A percentile compares a stretch with the other conserved stretches of the same genome.
These are phyloP conservation scores for Lysandra coridon DNA, from an alignment of 2,888 invertebrate genomes.

Conservation along the genomic window DNA sequence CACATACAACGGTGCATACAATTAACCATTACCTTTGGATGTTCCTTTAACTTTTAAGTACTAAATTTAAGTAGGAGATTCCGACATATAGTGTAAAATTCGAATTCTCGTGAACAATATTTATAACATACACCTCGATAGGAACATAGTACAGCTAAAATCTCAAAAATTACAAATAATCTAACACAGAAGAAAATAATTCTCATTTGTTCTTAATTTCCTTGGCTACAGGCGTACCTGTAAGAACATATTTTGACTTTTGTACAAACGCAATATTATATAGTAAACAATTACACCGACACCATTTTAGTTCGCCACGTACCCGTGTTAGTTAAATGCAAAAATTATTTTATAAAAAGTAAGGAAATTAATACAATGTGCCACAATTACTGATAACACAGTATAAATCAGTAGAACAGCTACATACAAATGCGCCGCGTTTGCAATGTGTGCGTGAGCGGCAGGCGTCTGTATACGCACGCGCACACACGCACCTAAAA, in stretches of 20 bases:
- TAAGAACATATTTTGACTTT: constrained; percentile 53
- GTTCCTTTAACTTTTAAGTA: constrained; percentile 66
- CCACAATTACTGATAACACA: constrained; percentile 7
- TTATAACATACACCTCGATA: constrained; percentile 37
- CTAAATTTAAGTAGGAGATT: constrained; percentile 76
- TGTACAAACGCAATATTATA: constrained; percentile 34
- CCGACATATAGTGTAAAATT: constrained; percentile 45
- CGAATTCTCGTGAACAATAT: constrained; percentile 35
- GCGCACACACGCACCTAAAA: neutral
- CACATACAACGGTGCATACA: constrained; percentile 61
- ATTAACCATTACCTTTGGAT: constrained; percentile 64
- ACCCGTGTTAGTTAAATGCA: constrained; percentile 55
- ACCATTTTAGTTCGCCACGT: constrained; percentile 47
- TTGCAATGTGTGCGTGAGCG: neutral
- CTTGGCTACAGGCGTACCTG: constrained; percentile 73
- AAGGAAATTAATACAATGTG: constrained; percentile 41
- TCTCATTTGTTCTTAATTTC: constrained; percentile 62
- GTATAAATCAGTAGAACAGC: neutral
- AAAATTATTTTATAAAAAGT: constrained; percentile 44
- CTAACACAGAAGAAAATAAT: constrained; percentile 54
- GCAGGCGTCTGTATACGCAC: no score
- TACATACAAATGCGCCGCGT: neutral
- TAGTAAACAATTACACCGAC: constrained; percentile 44
- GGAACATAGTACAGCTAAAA: constrained; percentile 45
- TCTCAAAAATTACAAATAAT: constrained; percentile 53